Conservation (phyloP, 2,888 invertebrate species). For the Lissonota sp. region DNA sequence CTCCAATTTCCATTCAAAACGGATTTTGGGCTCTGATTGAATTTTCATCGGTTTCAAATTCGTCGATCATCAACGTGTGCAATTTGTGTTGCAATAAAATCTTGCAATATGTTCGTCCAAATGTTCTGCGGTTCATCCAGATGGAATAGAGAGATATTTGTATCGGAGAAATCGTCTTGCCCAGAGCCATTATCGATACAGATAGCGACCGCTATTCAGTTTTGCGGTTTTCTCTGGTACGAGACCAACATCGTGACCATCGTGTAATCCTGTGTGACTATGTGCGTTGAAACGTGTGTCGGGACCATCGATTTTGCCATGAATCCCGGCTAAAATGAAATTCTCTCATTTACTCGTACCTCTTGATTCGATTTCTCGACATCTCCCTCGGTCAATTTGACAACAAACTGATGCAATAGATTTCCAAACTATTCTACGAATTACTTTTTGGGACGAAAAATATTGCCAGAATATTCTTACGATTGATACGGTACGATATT, state of each 20-base stretch:
- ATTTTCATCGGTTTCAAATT: too few species aligned
- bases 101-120: conserved; percentile 44
- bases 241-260: conserved; percentile 12
- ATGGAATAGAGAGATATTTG: conserved; percentile 47
- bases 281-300: background rate
- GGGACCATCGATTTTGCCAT: conserved; percentile 38
- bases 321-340: conserved; percentile 30
- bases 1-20: too few species aligned
- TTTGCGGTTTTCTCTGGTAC: conserved; percentile 53
- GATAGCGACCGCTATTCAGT: conserved; percentile 54
- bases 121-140: conserved; percentile 53
- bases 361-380: conserved; percentile 40
- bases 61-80: too few species aligned
- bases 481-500: too few species aligned
- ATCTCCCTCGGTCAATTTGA: conserved; percentile 11
- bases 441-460: too few species aligned
- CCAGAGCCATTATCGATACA: conserved; percentile 47
- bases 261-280: conserved; percentile 15
- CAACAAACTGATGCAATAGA: conserved; percentile 32
- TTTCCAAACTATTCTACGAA: conserved; percentile 18
- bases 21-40: too few species aligned
- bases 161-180: conserved; percentile 58
- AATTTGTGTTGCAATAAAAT: conserved; percentile 1
- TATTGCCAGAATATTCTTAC: too few species aligned
- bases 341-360: conserved; percentile 21